These are phyloP conservation scores for Lasioglossum vierecki DNA, from an alignment of 2,888 invertebrate genomes.

Conservation along the genomic window DNA sequence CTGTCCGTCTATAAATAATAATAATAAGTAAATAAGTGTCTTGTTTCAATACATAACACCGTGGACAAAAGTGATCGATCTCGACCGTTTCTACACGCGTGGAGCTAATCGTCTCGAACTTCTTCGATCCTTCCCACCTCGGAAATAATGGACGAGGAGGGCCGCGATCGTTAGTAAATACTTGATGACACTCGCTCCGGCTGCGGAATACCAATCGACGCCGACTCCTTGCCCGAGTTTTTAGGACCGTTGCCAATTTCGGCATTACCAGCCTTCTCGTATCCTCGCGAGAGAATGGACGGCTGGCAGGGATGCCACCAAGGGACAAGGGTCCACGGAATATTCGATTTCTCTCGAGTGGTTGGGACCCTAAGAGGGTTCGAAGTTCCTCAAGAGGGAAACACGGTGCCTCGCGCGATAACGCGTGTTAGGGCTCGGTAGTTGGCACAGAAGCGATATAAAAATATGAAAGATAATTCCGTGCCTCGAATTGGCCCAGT, in stretches of 20 bases:
- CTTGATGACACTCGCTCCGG: constrained; percentile 59
- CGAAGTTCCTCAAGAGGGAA: not conserved
- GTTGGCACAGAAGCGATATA: not conserved
- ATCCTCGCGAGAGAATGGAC: constrained; percentile 42
- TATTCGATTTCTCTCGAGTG: constrained; percentile 54
- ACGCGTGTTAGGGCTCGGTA: not conserved
- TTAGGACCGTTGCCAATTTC: constrained; percentile 70
- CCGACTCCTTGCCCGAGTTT: constrained; percentile 22
- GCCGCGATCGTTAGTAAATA: constrained; percentile 67
- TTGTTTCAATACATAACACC: too few species aligned
- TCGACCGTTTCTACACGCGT: not conserved
- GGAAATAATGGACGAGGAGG: constrained; percentile 56
- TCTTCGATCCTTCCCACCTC: constrained; percentile 19
- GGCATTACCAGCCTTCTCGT: constrained; percentile 48
- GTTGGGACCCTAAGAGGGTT: not conserved
- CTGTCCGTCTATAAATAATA: too few species aligned
- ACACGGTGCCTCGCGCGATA: not conserved
- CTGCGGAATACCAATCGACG: constrained; percentile 60
- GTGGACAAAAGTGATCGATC: constrained; percentile 8
- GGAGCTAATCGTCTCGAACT: constrained; percentile 37
- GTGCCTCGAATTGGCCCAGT: not conserved
- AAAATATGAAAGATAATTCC: not conserved
- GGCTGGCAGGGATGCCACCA: constrained; percentile 42
- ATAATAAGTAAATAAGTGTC: too few species aligned
- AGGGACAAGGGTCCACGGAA: constrained; percentile 37